These are phyloP conservation scores for Himalopsyche tibetana DNA, from an alignment of 2,888 invertebrate species.

Conservation along the genomic window DNA sequence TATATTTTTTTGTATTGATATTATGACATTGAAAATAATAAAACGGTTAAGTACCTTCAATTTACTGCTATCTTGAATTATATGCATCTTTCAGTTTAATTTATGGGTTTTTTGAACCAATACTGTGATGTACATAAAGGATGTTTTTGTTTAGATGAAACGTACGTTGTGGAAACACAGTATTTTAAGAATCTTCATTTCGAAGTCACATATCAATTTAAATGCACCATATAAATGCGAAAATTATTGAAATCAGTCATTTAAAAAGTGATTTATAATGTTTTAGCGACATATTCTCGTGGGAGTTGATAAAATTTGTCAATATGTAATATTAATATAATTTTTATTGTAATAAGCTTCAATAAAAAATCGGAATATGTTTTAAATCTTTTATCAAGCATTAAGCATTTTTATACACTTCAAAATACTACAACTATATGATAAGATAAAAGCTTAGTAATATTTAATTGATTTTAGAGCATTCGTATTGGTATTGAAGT, in stretches of 20 bases:
- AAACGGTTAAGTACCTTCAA: no score
- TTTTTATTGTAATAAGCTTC: slow-evolving; percentile 12
- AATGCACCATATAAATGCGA: slow-evolving; percentile 27
- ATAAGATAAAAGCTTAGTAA: no score
- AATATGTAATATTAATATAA: slow-evolving; percentile 21
- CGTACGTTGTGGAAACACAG: background rate
- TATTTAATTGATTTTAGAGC: no score
- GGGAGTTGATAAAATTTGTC: slow-evolving; percentile 42
- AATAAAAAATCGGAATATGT: background rate
- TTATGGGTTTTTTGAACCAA: no score
- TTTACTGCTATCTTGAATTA: no score
- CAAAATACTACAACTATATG: no score
- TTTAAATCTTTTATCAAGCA: background rate
- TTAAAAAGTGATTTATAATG: slow-evolving; percentile 31
- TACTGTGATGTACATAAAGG: no score
- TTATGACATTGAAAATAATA: no score
- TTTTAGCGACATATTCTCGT: slow-evolving; percentile 14
- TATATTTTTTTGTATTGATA: no score
- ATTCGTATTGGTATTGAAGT: no score
- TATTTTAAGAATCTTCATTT: background rate
- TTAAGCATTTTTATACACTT: background rate
- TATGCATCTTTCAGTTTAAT: no score
- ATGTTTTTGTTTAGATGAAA: no score
- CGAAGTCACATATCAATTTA: background rate
- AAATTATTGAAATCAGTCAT: slow-evolving; percentile 35